Percentiles rank a stretch among this genome's conserved stretches.
phyloP scores from a whole-genome alignment of 1,140 invertebrate species.

The Zaprionus davidi region DNA sequence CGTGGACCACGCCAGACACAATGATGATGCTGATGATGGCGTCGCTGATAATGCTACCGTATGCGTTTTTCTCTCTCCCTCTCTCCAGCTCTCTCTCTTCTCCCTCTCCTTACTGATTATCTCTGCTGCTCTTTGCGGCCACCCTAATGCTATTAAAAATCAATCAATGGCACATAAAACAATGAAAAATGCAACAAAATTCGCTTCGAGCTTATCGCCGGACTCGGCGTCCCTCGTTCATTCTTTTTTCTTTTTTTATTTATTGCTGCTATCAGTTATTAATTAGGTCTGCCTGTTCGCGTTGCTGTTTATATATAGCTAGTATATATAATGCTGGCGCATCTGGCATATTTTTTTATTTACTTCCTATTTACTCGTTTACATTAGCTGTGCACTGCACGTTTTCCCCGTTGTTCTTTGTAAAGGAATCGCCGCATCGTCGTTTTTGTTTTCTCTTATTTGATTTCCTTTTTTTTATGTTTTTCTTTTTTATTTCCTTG shows the following conservation, averaged over 20 bases:
- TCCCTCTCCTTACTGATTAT: background rate
- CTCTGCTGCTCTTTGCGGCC: slow-evolving; percentile 11
- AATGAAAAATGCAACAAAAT: slow-evolving; percentile 59
- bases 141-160: slow-evolving; percentile 76
- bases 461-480: slow-evolving; percentile 6
- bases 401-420: slow-evolving; percentile 35
- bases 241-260: slow-evolving; percentile 33
- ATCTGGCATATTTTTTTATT: slow-evolving; percentile 41
- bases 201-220: slow-evolving; percentile 44
- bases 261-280: slow-evolving; percentile 65
- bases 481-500: background rate
- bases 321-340: background rate
- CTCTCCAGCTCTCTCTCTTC: background rate
- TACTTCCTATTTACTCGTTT: slow-evolving; percentile 68
- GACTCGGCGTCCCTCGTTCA: slow-evolving; percentile 9
- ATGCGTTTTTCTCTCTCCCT: slow-evolving; percentile 10
- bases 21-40: slow-evolving; percentile 46
- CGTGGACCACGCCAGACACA: slow-evolving; percentile 57
- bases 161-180: slow-evolving; percentile 79
- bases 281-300: slow-evolving; percentile 53
- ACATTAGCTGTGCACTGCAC: slow-evolving; percentile 57
- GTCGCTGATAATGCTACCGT: slow-evolving; percentile 28
- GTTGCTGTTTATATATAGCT: background rate
- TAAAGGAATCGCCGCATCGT: slow-evolving; percentile 11
- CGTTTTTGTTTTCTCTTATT: slow-evolving; percentile 1